Evolutionary conservation across 2,888 invertebrate species (phyloP), one percentile per base, ranked within the genome.

Genomic region (Sericinus montela): DNA sequence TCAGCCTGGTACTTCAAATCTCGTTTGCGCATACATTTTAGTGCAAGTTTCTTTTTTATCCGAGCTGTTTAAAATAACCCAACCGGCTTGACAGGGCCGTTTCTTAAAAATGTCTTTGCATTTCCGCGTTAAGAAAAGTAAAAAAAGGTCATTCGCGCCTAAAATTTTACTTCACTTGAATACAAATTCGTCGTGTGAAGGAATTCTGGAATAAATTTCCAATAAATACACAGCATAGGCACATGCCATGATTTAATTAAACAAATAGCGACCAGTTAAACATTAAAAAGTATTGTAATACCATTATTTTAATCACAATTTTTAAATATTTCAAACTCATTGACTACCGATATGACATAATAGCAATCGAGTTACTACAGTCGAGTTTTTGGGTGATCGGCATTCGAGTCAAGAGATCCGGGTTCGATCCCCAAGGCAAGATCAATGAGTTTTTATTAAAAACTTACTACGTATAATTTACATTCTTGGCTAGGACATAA

Each of bases 11-110:
- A 83, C 74, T 65, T 74, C 61, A 69, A 67, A 75, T 79, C 83
- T 84, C 73, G 80, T 81, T 83, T 79, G 81, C 80, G 80, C 85
- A 81, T 85, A 82, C 80, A 82, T 84, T 85, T 87, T 76, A 79
- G 72, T 84, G 73, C 79, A 52, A 75, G 75, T 79, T 84, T 80
- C n/a, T 82, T 72, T 82, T 82, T 75, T 71, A 13, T 55, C 11
- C 56, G 11, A 57, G 62, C 68, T 60, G 71, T 77, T 81, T 75
- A 81, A 83, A 83, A 82, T 79, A 60, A 82, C 72, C 58, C 64
- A 80, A 85, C 85, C 82, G 75, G 86, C 74, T 78, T 65, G 78
- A 78, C 80, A 54, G 60, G 79, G 63, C 69, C 71, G 72, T 77
- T 78, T 80, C 73, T 80, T 78, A 74, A 81, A 81, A 79, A 69